phyloP scores from a whole-genome alignment of 1,140 invertebrate species.

The Ostrea denselamellosa region DNA sequence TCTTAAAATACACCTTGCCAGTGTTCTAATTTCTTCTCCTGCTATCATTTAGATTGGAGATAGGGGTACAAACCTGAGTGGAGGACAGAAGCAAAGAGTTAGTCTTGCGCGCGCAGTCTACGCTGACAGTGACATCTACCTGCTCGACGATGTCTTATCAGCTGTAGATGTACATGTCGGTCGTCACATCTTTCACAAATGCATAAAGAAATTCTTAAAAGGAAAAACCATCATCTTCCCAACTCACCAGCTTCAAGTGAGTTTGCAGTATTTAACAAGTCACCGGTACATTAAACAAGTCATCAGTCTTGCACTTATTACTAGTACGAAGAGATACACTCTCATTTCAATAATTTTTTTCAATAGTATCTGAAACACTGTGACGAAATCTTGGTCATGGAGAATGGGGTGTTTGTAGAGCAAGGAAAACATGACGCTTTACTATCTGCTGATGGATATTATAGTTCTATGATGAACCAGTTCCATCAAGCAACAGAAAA shows the following conservation, averaged over 20 bases:
- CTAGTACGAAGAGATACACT: no score
- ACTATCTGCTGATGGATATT: constrained; percentile 62
- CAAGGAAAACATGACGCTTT: constrained; percentile 70
- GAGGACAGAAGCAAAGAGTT: constrained; percentile 97
- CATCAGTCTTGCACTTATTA: neutral
- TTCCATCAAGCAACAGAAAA: constrained; percentile 48
- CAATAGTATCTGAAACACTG: constrained; percentile 76
- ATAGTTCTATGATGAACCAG: constrained; percentile 48
- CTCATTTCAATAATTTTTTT: neutral
- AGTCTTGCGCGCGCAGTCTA: constrained; percentile 96
- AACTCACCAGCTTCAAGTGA: constrained; percentile 82
- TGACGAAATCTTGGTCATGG: constrained; percentile 82
- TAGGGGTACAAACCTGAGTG: constrained; percentile 93
- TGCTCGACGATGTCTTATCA: constrained; percentile 80
- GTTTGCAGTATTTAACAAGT: neutral
- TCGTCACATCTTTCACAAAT: constrained; percentile 72
- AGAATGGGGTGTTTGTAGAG: constrained; percentile 73
- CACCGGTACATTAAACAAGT: neutral
- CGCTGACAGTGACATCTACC: constrained; percentile 78
- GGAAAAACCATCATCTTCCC: constrained; percentile 85
- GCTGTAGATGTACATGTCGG: constrained; percentile 80
- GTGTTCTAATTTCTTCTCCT: neutral
- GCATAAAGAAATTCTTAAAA: constrained; percentile 79
- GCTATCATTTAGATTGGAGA: constrained; percentile 84
- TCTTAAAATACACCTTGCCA: no score